Evolutionary conservation across 2,888 invertebrate genomes (phyloP), one percentile per base, ranked within the genome.

Genomic region (Drosophila paramelanica): DNA sequence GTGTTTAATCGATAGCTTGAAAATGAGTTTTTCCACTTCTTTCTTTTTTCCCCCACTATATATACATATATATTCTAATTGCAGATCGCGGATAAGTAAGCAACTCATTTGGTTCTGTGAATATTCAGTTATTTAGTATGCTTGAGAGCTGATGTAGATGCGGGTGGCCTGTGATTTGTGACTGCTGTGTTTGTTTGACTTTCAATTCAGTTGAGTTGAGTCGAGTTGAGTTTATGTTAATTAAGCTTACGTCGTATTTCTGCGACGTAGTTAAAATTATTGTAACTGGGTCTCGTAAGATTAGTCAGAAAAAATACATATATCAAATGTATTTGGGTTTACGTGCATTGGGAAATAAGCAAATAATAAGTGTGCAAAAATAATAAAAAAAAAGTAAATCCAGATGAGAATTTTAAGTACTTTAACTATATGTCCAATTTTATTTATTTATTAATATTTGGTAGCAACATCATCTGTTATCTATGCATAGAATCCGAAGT

Each of bases 1-100:
- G 65, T 89, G 85, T 85, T 85, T 58, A 89, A 85, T 85, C 85
- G 66, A 85, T 85, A 85, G 66, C 55, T 55, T 46, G 58, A 49
- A 53, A 61, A 45, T 58, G 43, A 42, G 52, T 45, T n/a, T 46
- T 36, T 20, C 14, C 3, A 13, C 31, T 47, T 56, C 50, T 43
- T 25, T 41, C 7, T 31, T 25, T 5, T 14, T 43, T 64, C 27
- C 38, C 53, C 45, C 17, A 27, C 47, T 50, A 46, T 3, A 31
- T 31, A 31, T 31, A n/a, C n/a, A 31, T 31, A 31, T 17, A 17
- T 17, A 1, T 17, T 36, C 55, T 76, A 73, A 81, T 79, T 73
- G 53, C 70, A 72, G 80, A 85, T 85, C 79, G 60, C 46, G 56
- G 66, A 75, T 72, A 75, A 77, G 68, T 43, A 66, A 81, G 41